Conservation (phyloP, 2,113 vertebrate genomes). For the Rutilus rutilus region DNA sequence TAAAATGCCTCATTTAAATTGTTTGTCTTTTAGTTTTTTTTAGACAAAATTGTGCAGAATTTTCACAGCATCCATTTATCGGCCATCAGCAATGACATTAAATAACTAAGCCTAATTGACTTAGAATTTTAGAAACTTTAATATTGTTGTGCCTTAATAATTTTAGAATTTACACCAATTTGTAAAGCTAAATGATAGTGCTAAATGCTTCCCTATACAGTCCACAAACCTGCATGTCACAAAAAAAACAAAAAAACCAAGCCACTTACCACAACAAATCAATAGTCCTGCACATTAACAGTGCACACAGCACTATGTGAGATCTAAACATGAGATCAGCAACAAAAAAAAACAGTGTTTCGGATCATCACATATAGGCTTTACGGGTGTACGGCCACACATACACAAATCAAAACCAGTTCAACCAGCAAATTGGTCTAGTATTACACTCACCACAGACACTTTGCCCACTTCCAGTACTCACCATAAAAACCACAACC, state of each 20-base stretch:
- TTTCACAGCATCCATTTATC: not conserved
- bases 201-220: not conserved
- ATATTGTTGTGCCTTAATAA: too few species aligned
- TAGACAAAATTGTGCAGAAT: not conserved
- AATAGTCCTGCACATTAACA: slow-evolving; percentile 46
- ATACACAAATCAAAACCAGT: slow-evolving; percentile 30
- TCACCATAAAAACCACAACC: slow-evolving; percentile 23
- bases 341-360: not conserved
- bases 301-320: not conserved
- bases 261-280: slow-evolving; percentile 23
- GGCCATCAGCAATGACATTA: not conserved
- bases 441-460: slow-evolving; percentile 9
- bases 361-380: not conserved
- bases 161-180: not conserved
- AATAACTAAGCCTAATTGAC: not conserved
- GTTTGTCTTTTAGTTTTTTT: not conserved
- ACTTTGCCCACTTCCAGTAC: slow-evolving; percentile 28
- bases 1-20: not conserved
- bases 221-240: slow-evolving; percentile 17
- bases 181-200: not conserved
- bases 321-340: slow-evolving; percentile 8
- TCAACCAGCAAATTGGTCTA: not conserved
- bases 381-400: slow-evolving; percentile 1
- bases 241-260: slow-evolving; percentile 18
- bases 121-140: not conserved